phyloP scores from a whole-genome alignment of 2,797 vertebrate species.

The Myotis pilosus region DNA sequence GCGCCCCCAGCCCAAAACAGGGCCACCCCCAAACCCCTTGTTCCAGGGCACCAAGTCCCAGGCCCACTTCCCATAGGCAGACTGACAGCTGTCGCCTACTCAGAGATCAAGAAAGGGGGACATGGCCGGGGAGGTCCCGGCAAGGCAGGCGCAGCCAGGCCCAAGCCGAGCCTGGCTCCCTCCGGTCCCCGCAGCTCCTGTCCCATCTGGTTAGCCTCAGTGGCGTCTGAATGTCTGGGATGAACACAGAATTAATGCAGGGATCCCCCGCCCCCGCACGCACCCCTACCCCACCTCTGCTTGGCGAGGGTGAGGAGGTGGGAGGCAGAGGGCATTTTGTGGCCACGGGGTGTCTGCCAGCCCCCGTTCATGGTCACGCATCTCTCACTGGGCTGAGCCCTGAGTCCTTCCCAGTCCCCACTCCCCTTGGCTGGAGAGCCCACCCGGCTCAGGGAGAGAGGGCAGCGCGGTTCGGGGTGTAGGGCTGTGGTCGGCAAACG shows the following conservation, averaged over 20 bases:
- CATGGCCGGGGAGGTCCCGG: neutral
- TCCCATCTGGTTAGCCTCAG: neutral
- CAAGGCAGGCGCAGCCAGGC: neutral
- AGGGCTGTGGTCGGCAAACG: too few species aligned
- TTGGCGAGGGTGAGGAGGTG: neutral
- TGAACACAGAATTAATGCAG: neutral
- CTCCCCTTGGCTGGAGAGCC: neutral
- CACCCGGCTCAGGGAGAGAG: neutral
- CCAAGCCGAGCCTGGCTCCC: too few species aligned
- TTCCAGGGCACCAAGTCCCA: neutral
- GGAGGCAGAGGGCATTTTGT: neutral
- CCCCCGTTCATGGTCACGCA: neutral
- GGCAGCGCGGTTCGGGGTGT: neutral
- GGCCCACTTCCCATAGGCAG: neutral
- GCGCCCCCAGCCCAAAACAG: neutral
- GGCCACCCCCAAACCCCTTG: neutral
- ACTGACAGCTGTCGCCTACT: neutral
- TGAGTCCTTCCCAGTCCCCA: neutral
- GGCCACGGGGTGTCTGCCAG: neutral
- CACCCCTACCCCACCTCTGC: neutral
- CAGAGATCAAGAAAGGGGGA: neutral
- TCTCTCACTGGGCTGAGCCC: neutral
- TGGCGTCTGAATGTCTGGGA: neutral
- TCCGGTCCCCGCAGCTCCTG: neutral
- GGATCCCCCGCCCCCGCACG: too few species aligned